These are phyloP conservation scores for Bactericera cockerelli DNA, from an alignment of 1,140 invertebrate species.

Conservation along the genomic window DNA sequence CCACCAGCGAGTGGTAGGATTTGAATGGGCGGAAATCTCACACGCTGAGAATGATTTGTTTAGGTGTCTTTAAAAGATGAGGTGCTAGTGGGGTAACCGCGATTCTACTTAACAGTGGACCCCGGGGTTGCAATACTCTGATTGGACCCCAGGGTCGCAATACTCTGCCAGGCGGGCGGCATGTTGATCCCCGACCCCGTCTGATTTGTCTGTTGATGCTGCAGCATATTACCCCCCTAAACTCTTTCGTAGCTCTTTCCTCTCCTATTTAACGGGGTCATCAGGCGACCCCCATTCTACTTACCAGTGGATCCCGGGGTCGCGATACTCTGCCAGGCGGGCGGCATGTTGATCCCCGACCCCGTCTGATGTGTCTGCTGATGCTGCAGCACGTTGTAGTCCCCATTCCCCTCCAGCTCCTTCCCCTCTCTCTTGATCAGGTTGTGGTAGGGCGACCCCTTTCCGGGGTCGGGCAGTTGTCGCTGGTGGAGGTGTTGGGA, in stretches of 20 bases:
- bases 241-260: too few species aligned
- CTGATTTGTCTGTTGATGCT: conserved; percentile 13
- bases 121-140: too few species aligned
- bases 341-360: conserved; percentile 20
- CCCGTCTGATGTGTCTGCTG: conserved; percentile 10
- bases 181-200: conserved; percentile 14
- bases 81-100: too few species aligned
- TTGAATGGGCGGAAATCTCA: too few species aligned
- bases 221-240: conserved; percentile 11
- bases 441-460: background rate
- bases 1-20: too few species aligned
- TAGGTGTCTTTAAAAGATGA: too few species aligned
- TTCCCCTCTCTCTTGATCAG: conserved; percentile 20
- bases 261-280: too few species aligned
- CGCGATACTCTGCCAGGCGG: conserved; percentile 55
- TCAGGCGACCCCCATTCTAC: too few species aligned
- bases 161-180: conserved; percentile 48
- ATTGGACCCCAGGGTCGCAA: conserved; percentile 54
- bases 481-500: conserved; percentile 12
- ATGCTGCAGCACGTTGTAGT: conserved; percentile 13
- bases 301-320: conserved; percentile 44
- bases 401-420: conserved; percentile 15
- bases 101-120: too few species aligned
- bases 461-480: conserved; percentile 2
- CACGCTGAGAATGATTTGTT: too few species aligned